Percentiles rank a stretch among this genome's conserved stretches.
Evolutionary conservation across 53 echinoderm and acorn worm genomes (phyloP).

Genomic region (Paracentrotus lividus): DNA sequence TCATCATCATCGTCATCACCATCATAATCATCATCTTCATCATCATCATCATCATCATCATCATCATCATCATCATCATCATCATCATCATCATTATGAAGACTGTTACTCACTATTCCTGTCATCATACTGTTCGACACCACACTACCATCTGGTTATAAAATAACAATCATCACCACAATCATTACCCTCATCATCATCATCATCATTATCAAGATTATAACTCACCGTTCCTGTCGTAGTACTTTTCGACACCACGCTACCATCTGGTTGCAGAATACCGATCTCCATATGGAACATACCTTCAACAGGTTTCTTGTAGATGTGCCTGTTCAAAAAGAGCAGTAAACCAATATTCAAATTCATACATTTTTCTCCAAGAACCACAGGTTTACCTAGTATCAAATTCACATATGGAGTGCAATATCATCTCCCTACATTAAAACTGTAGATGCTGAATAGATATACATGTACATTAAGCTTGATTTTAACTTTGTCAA

Average conservation of each 20-base stretch:
- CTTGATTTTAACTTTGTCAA: no score
- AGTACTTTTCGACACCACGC: conserved; percentile 6
- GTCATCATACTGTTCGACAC: background rate
- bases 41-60: conserved; percentile 28
- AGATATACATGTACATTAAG: no score
- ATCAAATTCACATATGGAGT: no score
- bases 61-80: conserved; percentile 15
- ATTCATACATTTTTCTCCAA: no score
- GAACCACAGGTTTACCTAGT: no score
- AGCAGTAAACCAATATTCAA: background rate
- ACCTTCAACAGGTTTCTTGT: conserved; percentile 83
- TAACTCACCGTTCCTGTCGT: conserved; percentile 3
- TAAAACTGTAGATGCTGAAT: no score
- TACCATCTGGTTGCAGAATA: conserved; percentile 54
- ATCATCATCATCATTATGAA: background rate
- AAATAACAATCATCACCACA: conserved; percentile 67
- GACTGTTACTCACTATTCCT: background rate
- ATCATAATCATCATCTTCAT: background rate
- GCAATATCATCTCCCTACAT: no score
- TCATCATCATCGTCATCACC: background rate
- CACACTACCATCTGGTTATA: conserved; percentile 46
- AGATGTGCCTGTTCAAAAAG: conserved; percentile 75
- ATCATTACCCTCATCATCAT: background rate
- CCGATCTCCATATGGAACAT: conserved; percentile 72
- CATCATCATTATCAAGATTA: background rate